A percentile compares a stretch with the other conserved stretches of the same genome.
phyloP scores from a whole-genome alignment of 2,888 invertebrate species.

The Venusia cambrica region DNA sequence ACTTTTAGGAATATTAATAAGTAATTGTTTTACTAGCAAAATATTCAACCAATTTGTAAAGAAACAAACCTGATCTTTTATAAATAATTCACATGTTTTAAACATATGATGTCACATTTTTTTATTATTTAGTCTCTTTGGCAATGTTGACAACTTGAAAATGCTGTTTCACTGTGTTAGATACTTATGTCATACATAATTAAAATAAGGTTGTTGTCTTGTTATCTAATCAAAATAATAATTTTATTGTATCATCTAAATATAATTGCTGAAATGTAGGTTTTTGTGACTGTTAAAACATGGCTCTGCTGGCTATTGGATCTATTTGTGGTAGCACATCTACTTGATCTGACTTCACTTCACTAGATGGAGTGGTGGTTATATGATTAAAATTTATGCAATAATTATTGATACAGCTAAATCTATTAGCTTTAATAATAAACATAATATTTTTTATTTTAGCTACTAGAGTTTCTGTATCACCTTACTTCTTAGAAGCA shows the following conservation, averaged over 20 bases:
- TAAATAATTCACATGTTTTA: background rate
- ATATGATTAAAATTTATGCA: background rate
- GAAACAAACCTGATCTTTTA: too few species aligned
- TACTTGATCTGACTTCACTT: constrained; percentile 6
- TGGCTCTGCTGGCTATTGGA: constrained; percentile 12
- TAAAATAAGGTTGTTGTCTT: constrained; percentile 7
- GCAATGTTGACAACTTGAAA: constrained; percentile 4
- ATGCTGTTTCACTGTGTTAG: constrained; percentile 13
- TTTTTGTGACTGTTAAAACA: constrained; percentile 9
- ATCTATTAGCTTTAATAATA: constrained; percentile 2
- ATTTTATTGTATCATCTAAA: constrained; percentile 6
- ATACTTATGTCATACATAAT: constrained; percentile 4
- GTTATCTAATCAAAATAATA: constrained; percentile 9
- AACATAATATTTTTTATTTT: background rate
- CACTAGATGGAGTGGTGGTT: constrained; percentile 6
- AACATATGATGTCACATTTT: constrained; percentile 3
- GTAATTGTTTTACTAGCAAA: background rate
- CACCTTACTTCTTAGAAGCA: constrained; percentile 6
- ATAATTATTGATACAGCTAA: constrained; percentile 7
- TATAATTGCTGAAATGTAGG: constrained; percentile 5
- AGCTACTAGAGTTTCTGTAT: constrained; percentile 8
- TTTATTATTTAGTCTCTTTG: constrained; percentile 3
- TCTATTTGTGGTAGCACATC: constrained; percentile 19
- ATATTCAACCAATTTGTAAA: too few species aligned
- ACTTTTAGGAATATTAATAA: background rate